A percentile compares a stretch with the other conserved stretches of the same genome.
These are phyloP conservation scores for Galendromus occidentalis DNA, from an alignment of 1,140 invertebrate species.

Conservation along the genomic window DNA sequence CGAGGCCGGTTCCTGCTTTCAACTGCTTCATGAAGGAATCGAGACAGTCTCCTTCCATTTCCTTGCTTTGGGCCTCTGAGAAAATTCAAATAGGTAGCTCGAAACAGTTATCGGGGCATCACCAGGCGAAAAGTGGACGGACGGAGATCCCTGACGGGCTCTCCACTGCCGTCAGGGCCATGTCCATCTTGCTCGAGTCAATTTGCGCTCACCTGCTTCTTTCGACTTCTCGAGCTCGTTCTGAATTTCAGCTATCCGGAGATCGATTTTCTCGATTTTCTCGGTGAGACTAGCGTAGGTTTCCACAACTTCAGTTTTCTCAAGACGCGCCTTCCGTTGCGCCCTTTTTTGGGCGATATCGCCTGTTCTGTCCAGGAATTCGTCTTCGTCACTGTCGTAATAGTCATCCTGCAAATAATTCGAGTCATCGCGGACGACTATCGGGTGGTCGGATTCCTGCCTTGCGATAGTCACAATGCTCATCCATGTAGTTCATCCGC, in stretches of 20 bases:
- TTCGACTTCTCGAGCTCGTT: conserved; percentile 33
- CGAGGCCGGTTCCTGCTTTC: conserved; percentile 26
- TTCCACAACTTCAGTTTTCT: conserved; percentile 37
- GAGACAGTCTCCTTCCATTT: conserved; percentile 25
- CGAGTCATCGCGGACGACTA: no score
- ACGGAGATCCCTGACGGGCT: no score
- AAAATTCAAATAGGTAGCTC: background rate
- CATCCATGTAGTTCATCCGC: background rate
- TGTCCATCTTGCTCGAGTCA: no score
- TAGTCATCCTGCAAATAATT: conserved; percentile 52
- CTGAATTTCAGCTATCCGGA: conserved; percentile 39
- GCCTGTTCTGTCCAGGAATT: conserved; percentile 83
- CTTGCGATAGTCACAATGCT: no score
- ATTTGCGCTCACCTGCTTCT: conserved; percentile 19
- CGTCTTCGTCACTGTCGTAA: conserved; percentile 93
- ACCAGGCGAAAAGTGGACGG: no score
- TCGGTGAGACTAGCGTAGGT: conserved; percentile 60
- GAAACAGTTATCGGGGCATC: no score
- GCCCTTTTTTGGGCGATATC: conserved; percentile 67
- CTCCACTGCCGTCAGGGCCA: no score
- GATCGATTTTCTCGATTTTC: conserved; percentile 40
- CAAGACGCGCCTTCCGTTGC: conserved; percentile 46
- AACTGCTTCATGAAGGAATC: conserved; percentile 31
- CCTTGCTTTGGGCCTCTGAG: conserved; percentile 4
- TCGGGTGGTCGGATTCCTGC: no score